These are phyloP conservation scores for Aurelia aurita DNA, from an alignment of 30 jellyfish, hydroid and myxozoan genomes.

Conservation along the genomic window DNA sequence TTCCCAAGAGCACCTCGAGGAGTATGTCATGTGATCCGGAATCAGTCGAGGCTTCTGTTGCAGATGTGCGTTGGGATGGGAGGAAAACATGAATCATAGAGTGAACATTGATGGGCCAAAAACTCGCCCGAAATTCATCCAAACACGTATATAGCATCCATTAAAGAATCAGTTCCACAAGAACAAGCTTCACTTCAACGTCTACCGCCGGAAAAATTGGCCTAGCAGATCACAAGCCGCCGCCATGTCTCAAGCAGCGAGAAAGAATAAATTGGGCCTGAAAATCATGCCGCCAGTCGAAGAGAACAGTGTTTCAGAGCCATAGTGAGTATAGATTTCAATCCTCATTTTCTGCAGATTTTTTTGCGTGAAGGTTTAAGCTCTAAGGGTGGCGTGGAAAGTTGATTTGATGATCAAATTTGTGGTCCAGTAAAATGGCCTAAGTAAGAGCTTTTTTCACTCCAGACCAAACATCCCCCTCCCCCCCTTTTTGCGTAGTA, in stretches of 20 bases:
- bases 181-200: too few species aligned
- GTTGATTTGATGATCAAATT: too few species aligned
- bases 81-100: constrained; percentile 25
- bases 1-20: too few species aligned
- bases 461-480: too few species aligned
- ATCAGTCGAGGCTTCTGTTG: constrained; percentile 33
- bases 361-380: too few species aligned
- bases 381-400: too few species aligned
- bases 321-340: constrained; percentile 68
- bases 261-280: constrained; percentile 83
- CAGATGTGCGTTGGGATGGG: constrained; percentile 65
- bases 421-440: too few species aligned
- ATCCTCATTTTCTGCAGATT: too few species aligned
- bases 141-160: neutral
- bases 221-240: constrained; percentile 29
- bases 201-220: constrained; percentile 1
- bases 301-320: constrained; percentile 87
- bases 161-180: too few species aligned
- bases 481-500: too few species aligned
- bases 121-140: neutral
- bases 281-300: constrained; percentile 91
- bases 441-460: too few species aligned
- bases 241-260: constrained; percentile 78
- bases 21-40: too few species aligned
- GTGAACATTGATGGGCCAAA: constrained; percentile 28